Evolutionary conservation across 1,140 invertebrate genomes (phyloP), one percentile per base, ranked within the genome.

Genomic region (Stegodyphus mimosarum): DNA sequence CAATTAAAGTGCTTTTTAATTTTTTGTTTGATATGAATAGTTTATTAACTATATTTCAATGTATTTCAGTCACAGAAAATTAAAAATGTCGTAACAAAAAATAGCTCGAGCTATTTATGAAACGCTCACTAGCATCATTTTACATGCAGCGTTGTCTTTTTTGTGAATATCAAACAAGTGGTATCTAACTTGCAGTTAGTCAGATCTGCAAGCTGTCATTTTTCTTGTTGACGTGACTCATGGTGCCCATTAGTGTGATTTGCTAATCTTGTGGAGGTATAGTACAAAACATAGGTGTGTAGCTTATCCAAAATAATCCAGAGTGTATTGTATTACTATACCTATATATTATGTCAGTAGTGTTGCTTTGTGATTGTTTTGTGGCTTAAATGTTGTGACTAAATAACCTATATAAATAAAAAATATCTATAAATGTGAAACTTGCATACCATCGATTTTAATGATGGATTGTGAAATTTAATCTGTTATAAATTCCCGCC

Each of bases 261-360:
- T 85, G 73, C 83, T 85, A 85, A 85, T 85, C 74, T 77, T 77
- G 83, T 85, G 83, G 83, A 85, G 75, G 83, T 85, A 85, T 85
- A 85, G 83, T 78, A 85, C 83, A 85, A 77, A 78, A 51, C 33
- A 72, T 85, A 85, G 75, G 51, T 77, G 74, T 78, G 73, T 85
- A 85, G 83, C 15, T 63, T 85, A 85, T 64, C 18, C 18, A 66
- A 73, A 77, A 63, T 85, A 85, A 76, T 77, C 83, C 83, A 85
- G 83, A 85, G 73, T 69, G 66, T 75, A 74, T 69, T 85, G 83
- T 85, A 85, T 78, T 72, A 85, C 75, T 85, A 76, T 77, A 64
- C 74, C 67, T 77, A 78, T 85, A 85, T 85, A 85, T 78, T 77
- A 70, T 77, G 69, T 85, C 74, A 63, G 64, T 73, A 83, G 71